Percentiles rank a stretch among this genome's conserved stretches.
These are phyloP conservation scores for Buceros bicornis DNA, from an alignment of 2,797 vertebrate species.

Conservation along the genomic window DNA sequence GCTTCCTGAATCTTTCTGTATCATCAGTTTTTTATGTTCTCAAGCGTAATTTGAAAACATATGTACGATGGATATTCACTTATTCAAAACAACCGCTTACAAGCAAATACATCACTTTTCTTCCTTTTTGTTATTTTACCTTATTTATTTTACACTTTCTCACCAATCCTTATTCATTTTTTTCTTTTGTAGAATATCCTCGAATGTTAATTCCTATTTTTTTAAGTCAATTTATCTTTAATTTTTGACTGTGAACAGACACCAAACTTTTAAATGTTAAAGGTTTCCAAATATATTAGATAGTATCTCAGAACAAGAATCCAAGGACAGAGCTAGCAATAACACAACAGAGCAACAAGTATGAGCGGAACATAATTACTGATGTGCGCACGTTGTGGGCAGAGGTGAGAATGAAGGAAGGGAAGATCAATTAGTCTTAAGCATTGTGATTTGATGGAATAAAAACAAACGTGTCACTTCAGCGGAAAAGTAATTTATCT, in stretches of 20 bases:
- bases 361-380: background rate
- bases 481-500: background rate
- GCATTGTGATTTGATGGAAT: background rate
- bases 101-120: background rate
- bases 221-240: background rate
- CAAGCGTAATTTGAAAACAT: background rate
- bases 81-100: background rate
- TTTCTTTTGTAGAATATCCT: background rate
- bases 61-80: background rate
- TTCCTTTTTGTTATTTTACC: background rate
- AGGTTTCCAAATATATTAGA: background rate
- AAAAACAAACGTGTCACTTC: background rate
- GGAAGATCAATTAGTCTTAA: background rate
- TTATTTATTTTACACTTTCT: background rate
- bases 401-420: background rate
- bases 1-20: constrained; percentile 30
- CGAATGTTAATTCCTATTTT: background rate
- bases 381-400: background rate
- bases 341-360: background rate
- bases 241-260: background rate
- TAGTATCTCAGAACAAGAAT: background rate
- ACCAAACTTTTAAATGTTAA: background rate
- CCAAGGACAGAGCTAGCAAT: background rate
- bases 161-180: background rate
- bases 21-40: background rate